Conservation (phyloP, 1,140 invertebrate genomes). For the Drosophila tropicalis region DNA sequence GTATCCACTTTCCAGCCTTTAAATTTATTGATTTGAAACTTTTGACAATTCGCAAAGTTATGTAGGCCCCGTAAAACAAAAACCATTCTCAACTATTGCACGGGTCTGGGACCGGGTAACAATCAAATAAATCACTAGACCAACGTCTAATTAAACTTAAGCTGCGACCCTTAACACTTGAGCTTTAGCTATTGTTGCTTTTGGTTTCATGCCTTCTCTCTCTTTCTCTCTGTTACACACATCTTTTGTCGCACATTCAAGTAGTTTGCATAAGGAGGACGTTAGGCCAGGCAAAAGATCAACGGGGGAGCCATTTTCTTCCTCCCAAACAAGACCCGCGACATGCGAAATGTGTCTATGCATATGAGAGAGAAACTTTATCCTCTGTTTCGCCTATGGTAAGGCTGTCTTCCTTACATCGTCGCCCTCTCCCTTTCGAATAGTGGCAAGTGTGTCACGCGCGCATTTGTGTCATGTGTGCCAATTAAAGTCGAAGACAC, state of each 20-base stretch:
- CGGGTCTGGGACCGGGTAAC: slow-evolving; percentile 22
- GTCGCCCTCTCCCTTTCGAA: neutral
- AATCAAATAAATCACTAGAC: slow-evolving; percentile 76
- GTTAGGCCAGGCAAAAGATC: slow-evolving; percentile 68
- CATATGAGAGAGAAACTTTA: slow-evolving; percentile 68
- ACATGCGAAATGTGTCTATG: slow-evolving; percentile 61
- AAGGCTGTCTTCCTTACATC: neutral
- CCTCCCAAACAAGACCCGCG: slow-evolving; percentile 18
- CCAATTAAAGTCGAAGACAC: slow-evolving; percentile 69
- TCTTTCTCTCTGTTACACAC: slow-evolving; percentile 29
- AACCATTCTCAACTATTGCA: slow-evolving; percentile 37
- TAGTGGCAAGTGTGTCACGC: slow-evolving; percentile 69
- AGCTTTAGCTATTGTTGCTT: slow-evolving; percentile 52
- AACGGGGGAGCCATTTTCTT: slow-evolving; percentile 68
- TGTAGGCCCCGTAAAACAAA: slow-evolving; percentile 17
- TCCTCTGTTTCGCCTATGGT: slow-evolving; percentile 21
- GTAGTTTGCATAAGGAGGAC: slow-evolving; percentile 72
- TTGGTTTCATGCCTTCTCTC: slow-evolving; percentile 20
- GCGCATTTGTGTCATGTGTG: slow-evolving; percentile 65
- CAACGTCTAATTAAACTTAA: slow-evolving; percentile 78
- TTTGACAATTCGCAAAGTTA: neutral
- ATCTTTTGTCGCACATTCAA: slow-evolving; percentile 31
- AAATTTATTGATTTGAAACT: slow-evolving; percentile 53
- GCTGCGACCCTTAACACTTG: slow-evolving; percentile 77
- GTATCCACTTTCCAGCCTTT: neutral